Evolutionary conservation across 1,140 invertebrate species (phyloP), one percentile per base, ranked within the genome.

Genomic region (Drosophila bocki): DNA sequence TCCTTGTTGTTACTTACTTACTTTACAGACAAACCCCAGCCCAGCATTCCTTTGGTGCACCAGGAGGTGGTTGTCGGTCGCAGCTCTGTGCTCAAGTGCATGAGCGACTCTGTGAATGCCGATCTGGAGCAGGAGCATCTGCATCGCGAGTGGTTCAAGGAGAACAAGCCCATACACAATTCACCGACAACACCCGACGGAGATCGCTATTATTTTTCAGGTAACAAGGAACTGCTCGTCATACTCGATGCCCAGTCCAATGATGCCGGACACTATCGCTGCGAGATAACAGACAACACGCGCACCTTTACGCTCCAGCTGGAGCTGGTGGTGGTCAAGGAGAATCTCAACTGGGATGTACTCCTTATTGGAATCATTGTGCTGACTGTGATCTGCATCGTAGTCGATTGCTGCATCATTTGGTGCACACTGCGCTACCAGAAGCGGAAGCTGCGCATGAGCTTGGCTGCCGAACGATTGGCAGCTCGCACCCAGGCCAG

Each of bases 351-450:
- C 50, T 82, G 80, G 54, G 72, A 78, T 50, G 56, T 91, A 7
- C 85, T 93, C 3, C 96, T 97, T 84, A 94, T 96, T 45, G 97
- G 97, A 45, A 96, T 98, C 63, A 96, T 98, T 77, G 96, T 98
- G 76, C 97, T 98, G 61, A 96, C 97, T 3, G 96, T 98, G 0
- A 97, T 98, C 29, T 84, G 97, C 92, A 98, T 97, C 92, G 96
- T 97, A 37, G 96, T 99, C 17, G 95, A 96, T 6, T 98, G 97
- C 5, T 98, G 97, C 1, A 94, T 98, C 12, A 95, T 98, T 32
- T 99, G 98, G 98, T 97, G 98, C 12, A 95, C 97, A 7, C 96
- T 98, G 64, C 98, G 98, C 80, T 98, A 98, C 91, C 96, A 98
- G 29, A 77, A 72, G 3, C 72, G 82, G 0, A 91, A 91, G 58